phyloP scores from a whole-genome alignment of 2,797 vertebrate genomes.

The Syngnathus acus region DNA sequence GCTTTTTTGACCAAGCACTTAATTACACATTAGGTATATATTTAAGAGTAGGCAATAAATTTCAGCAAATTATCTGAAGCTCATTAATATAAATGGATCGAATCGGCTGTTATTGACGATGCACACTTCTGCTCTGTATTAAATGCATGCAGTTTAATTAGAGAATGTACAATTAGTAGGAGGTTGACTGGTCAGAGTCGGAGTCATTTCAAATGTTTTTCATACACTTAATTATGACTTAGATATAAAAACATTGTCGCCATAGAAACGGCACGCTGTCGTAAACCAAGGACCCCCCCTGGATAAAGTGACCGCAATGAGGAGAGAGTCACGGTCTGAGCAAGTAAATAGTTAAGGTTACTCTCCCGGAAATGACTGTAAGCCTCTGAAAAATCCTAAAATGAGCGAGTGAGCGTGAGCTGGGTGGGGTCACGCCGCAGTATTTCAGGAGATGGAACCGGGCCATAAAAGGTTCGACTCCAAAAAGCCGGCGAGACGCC shows the following conservation, averaged over 20 bases:
- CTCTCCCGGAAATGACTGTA: constrained; percentile 4
- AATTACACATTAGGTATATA: neutral
- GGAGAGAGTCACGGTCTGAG: neutral
- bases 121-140: neutral
- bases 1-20: neutral
- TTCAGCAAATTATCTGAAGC: too few species aligned
- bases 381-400: neutral
- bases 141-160: neutral
- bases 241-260: neutral
- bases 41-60: too few species aligned
- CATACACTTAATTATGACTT: neutral
- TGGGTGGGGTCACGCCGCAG: constrained; percentile 47
- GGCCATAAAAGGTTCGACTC: constrained; percentile 52
- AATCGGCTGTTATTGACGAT: too few species aligned
- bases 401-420: constrained; percentile 1
- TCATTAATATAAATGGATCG: too few species aligned
- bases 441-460: constrained; percentile 56
- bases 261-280: neutral
- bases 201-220: neutral
- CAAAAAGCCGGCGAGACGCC: constrained; percentile 25
- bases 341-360: constrained; percentile 1
- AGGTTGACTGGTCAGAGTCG: neutral
- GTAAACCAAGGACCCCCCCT: neutral
- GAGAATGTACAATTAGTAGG: neutral
- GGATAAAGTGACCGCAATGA: neutral